These are phyloP conservation scores for Sericinus montela DNA, from an alignment of 2,888 invertebrate genomes.

Conservation along the genomic window DNA sequence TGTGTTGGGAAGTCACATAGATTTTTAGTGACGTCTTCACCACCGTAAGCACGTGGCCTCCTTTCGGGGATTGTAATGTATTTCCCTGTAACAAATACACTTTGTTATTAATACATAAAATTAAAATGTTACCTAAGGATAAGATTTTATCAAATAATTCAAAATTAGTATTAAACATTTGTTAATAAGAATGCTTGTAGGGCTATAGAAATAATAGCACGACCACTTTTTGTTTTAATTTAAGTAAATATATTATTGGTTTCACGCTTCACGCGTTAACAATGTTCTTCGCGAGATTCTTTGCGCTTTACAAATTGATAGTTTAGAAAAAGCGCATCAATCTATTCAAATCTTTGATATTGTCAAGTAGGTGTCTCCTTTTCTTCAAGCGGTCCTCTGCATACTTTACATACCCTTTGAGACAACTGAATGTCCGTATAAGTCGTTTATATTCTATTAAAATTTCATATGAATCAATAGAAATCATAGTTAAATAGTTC, in stretches of 20 bases:
- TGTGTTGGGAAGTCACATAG: slow-evolving; percentile 29
- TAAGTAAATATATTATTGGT: too few relatives aligned
- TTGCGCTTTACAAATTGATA: too few relatives aligned
- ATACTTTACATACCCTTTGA: slow-evolving; percentile 19
- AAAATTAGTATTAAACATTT: slow-evolving; percentile 9
- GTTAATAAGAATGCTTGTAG: slow-evolving; percentile 51
- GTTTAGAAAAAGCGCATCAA: too few relatives aligned
- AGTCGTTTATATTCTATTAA: too few relatives aligned
- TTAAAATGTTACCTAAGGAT: background rate
- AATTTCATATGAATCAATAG: too few relatives aligned
- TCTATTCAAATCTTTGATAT: too few relatives aligned
- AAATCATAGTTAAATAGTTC: background rate
- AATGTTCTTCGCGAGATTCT: too few relatives aligned
- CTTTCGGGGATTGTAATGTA: slow-evolving; percentile 64
- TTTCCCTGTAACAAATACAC: slow-evolving; percentile 65
- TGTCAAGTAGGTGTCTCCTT: background rate
- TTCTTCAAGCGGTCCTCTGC: slow-evolving; percentile 43
- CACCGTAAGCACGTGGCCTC: slow-evolving; percentile 67
- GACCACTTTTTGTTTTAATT: slow-evolving; percentile 31
- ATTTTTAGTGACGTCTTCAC: slow-evolving; percentile 42
- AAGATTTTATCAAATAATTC: slow-evolving; percentile 3
- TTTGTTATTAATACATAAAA: slow-evolving; percentile 16
- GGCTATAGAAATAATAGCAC: slow-evolving; percentile 45
- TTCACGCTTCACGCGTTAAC: too few relatives aligned
- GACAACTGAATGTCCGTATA: too few relatives aligned